Evolutionary conservation across 2,797 vertebrate species (phyloP).

Genomic region (Agapornis canus): DNA sequence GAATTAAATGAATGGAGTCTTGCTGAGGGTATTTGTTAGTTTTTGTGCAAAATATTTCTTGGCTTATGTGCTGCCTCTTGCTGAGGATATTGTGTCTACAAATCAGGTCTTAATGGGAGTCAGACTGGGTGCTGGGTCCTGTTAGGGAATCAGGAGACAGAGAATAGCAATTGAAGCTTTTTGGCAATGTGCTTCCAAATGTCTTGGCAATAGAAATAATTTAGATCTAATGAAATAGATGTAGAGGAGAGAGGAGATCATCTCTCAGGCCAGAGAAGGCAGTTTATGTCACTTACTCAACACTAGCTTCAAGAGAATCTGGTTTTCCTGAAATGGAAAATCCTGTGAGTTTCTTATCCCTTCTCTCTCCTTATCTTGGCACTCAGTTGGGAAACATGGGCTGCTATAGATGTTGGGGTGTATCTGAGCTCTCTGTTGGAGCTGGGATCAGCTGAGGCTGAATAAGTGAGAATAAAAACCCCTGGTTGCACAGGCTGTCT

Average conservation of each 20-base stretch:
- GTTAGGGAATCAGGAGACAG: neutral
- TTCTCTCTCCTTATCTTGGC: neutral
- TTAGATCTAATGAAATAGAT: neutral
- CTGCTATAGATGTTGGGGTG: neutral
- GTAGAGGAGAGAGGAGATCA: neutral
- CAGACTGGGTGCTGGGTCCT: neutral
- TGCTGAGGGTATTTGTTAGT: neutral
- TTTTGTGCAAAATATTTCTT: neutral
- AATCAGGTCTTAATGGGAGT: neutral
- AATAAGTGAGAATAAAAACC: neutral
- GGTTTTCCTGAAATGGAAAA: neutral
- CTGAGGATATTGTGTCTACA: neutral
- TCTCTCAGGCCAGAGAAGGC: neutral
- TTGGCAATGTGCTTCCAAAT: constrained; percentile 27
- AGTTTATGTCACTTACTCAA: neutral
- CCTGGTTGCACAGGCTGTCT: neutral
- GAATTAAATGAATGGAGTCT: neutral
- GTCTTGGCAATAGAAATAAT: neutral
- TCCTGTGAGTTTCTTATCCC: neutral
- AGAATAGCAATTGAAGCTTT: neutral
- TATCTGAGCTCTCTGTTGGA: neutral
- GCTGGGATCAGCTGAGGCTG: neutral
- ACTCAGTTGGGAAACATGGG: neutral
- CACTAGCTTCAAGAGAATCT: neutral
- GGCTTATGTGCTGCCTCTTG: neutral